Conservation (phyloP, 2,113 vertebrate species). For the Ceuthmochares aereus region DNA sequence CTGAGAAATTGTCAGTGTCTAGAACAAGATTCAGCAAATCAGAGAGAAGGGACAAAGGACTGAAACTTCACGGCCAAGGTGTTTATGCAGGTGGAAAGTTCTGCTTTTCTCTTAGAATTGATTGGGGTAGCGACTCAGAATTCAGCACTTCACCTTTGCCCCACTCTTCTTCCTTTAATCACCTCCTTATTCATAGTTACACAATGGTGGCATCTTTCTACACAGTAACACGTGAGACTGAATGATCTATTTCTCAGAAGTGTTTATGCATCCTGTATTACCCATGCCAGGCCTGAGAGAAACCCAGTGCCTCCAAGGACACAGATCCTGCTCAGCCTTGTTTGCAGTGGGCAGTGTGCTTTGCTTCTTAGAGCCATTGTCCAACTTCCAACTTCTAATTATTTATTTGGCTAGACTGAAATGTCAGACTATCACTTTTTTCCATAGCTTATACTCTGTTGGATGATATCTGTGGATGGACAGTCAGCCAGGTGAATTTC, state of each 20-base stretch:
- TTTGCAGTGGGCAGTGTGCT: not conserved
- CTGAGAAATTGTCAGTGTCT: not conserved
- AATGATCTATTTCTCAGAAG: not conserved
- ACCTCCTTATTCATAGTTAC: not conserved
- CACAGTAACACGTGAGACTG: not conserved
- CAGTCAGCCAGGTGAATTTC: not conserved
- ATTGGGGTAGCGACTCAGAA: not conserved
- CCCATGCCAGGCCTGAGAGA: not conserved
- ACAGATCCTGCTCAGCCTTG: not conserved
- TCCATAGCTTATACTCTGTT: not conserved
- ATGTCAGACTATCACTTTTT: not conserved
- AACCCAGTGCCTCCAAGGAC: fast-evolving
- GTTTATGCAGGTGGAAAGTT: not conserved
- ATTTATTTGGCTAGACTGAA: not conserved
- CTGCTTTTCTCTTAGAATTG: not conserved
- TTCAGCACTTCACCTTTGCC: not conserved
- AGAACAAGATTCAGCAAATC: not conserved
- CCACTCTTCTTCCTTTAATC: not conserved
- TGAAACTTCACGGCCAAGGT: not conserved
- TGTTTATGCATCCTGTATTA: not conserved
- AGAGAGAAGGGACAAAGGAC: not conserved
- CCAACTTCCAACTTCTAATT: not conserved
- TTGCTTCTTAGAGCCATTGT: not conserved
- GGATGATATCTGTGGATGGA: not conserved
- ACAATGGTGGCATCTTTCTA: not conserved